Evolutionary conservation across 2,888 invertebrate species (phyloP).

Genomic region (Hydraecia micacea): DNA sequence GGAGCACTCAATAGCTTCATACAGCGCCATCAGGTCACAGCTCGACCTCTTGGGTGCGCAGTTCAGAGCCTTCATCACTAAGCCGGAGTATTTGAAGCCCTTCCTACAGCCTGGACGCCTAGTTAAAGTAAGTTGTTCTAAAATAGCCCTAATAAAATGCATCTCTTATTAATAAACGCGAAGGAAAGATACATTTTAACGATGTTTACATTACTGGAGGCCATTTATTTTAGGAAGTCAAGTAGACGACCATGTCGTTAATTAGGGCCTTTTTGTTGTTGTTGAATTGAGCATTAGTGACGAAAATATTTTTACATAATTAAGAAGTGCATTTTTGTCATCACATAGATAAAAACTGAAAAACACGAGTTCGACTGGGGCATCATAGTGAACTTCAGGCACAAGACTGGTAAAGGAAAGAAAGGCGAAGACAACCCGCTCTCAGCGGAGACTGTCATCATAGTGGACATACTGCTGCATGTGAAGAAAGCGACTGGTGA

Average conservation of each 20-base stretch:
- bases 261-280: constrained; percentile 16
- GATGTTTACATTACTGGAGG: constrained; percentile 12
- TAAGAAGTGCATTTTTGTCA: background rate
- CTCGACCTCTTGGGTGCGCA: constrained; percentile 93
- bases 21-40: constrained; percentile 96
- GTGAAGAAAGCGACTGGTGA: constrained; percentile 92
- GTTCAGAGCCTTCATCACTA: constrained; percentile 94
- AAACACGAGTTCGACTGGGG: constrained; percentile 99
- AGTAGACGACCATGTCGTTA: background rate
- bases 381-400: constrained; percentile 97
- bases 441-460: constrained; percentile 91
- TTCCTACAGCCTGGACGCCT: constrained; percentile 98
- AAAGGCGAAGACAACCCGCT: constrained; percentile 88
- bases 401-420: constrained; percentile 89
- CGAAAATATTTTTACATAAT: background rate
- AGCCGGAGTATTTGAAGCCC: constrained; percentile 96
- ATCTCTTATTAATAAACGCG: background rate
- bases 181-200: background rate
- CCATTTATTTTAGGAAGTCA: background rate
- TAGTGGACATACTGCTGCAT: constrained; percentile 96
- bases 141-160: background rate
- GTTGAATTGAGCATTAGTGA: background rate
- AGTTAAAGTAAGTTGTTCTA: constrained; percentile 92
- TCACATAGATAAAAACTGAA: constrained; percentile 91
- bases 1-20: constrained; percentile 94